Evolutionary conservation across 2,113 vertebrate genomes (phyloP), one percentile per base, ranked within the genome.

Genomic region (Heterotilapia buettikoferi): DNA sequence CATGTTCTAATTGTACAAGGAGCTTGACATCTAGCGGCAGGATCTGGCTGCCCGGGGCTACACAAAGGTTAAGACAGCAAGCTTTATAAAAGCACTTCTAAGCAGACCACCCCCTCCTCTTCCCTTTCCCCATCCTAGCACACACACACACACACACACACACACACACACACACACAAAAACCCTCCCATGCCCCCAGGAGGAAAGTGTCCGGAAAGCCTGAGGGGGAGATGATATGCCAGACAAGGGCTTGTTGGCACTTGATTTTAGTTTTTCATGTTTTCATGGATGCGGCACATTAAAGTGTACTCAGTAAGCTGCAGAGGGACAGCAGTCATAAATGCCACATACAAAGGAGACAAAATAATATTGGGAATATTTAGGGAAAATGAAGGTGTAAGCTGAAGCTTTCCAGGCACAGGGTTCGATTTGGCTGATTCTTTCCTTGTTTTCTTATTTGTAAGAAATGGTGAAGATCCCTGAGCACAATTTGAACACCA

Each of bases 11-110:
- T 97, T 98, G 97, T 97, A 97, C 98, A 97, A 97, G 96, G 97
- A 97, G 97, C 97, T 97, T 97, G 98, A 98, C 97, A 97, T 97
- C 97, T 96, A 97, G 97, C 91, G 96, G 97, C 96, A 96, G 96
- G 97, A 97, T 96, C 96, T 96, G 97, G 97, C 97, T 61, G 97
- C 96, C 96, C 96, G 92, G 92, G 78, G 96, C 94, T 94, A 97
- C 96, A 97, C 98, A 98, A 97, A 98, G 98, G 98, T 98, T 98
- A 98, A 98, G 96, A 97, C 98, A 97, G 98, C 98, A 96, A 95
- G 96, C 96, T 97, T 96, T 96, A 96, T 97, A 96, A 97, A 95
- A 97, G 97, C 96, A 91, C 96, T 97, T 95, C 96, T 96, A 96
- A 97, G 94, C 94, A 96, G 95, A 96, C 96, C 96, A 95, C 96